phyloP scores from a whole-genome alignment of 2,797 vertebrate genomes.

The Urophycis tenuis region DNA sequence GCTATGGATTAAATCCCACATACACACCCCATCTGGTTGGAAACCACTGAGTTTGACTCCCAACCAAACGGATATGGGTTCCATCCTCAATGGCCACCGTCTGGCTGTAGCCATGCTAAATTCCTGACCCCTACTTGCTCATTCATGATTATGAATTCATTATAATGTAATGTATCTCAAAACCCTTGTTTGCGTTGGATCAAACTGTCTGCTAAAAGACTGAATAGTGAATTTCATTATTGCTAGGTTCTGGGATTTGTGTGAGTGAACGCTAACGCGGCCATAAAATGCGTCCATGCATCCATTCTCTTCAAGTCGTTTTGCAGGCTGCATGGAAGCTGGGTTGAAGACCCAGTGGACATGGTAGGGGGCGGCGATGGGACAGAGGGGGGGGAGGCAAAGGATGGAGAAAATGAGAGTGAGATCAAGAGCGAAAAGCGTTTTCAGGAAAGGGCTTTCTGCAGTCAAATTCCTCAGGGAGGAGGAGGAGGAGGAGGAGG shows the following conservation, averaged over 20 bases:
- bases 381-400: not conserved
- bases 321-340: not conserved
- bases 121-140: not conserved
- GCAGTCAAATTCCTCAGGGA: constrained; percentile 51
- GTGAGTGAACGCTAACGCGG: too few relatives aligned
- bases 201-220: too few relatives aligned
- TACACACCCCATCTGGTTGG: not conserved
- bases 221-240: too few relatives aligned
- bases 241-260: too few relatives aligned
- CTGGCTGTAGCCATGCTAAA: not conserved
- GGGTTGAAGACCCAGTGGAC: not conserved
- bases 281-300: not conserved
- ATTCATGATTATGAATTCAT: too few relatives aligned
- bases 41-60: not conserved
- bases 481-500: constrained; percentile 46
- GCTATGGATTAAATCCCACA: not conserved
- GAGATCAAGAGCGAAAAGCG: not conserved
- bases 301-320: not conserved
- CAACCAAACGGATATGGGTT: not conserved
- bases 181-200: not conserved
- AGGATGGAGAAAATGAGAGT: not conserved
- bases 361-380: not conserved
- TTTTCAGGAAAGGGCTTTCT: constrained; percentile 33
- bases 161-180: not conserved
- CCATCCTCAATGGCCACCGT: not conserved